Base-by-base conservation (phyloP, 2,888 invertebrate species). In the Argyra leucocephala region DNA sequence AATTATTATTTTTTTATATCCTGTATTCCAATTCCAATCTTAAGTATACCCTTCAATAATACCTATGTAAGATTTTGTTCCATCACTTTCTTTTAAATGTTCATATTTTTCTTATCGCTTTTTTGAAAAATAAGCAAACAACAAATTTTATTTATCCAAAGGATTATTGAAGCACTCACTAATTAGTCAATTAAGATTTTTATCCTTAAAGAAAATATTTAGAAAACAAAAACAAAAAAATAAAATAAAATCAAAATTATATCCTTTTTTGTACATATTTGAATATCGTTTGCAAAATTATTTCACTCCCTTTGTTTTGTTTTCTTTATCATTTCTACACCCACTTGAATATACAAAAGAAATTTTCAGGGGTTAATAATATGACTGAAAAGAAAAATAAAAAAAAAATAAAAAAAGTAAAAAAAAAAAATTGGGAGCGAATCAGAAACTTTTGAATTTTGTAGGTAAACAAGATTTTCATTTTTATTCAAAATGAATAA, bases 181-280 rank as follows among this genome's bases (percentile, higher is more conserved):
- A 48, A 48, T 48, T 48, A 48, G 18, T 48, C 48, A 48, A 48
- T 48, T 48, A 18, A 48, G 48, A 48, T 48, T 48, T 48, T 48
- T 48, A 48, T 48, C 48, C 48, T 48, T 12, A 48, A 48, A 48
- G 12, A 48, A 48, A 48, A 48, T 48, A 48, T 48, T 48, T 48
- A 48, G 5, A 15, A 48, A 37, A 31, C 31, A 31, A 10, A 31
- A n/a, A 31, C 31, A 31, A 10, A 31, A 31, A 31, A 10, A n/a
- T n/a, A n/a, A n/a, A n/a, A n/a, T n/a, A n/a, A n/a, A n/a, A n/a
- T n/a, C n/a, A n/a, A n/a, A n/a, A 7, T 5, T 31, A 7, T 31
- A 31, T 31, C 31, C 31, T 31, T 31, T 31, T 31, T 31, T 10
- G 31, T 31, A 31, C 31, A 31, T 31, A 31, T 7, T 31, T n/a